phyloP scores from a whole-genome alignment of 2,888 invertebrate genomes.

The Polia nebulosa region DNA sequence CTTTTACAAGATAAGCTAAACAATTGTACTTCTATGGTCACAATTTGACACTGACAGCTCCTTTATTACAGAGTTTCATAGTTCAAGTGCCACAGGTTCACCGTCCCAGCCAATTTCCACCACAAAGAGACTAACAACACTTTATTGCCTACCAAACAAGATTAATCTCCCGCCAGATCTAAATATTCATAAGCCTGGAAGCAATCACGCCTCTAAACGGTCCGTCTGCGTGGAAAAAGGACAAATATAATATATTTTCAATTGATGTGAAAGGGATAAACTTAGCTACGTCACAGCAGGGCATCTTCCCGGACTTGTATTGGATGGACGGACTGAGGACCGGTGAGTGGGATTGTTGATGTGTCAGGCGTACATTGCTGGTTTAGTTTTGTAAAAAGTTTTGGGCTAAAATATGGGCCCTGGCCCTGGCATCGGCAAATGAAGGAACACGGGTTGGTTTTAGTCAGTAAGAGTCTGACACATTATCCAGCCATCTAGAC shows the following conservation, averaged over 20 bases:
- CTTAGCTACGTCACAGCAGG: constrained; percentile 90
- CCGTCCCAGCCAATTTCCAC: rapidly evolving
- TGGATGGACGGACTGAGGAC: constrained; percentile 69
- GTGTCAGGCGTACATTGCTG: constrained; percentile 67
- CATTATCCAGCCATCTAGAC: too few relatives aligned
- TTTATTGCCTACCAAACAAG: constrained; percentile 40
- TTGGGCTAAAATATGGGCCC: too few relatives aligned
- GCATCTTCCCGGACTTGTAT: constrained; percentile 80
- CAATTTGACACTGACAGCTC: not conserved
- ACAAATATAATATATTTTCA: constrained; percentile 84
- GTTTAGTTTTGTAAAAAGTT: constrained; percentile 7
- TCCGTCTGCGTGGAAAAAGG: constrained; percentile 87
- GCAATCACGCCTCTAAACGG: constrained; percentile 88
- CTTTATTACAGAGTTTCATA: not conserved
- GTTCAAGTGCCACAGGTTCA: not conserved
- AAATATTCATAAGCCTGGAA: constrained; percentile 65
- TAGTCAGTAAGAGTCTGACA: too few relatives aligned
- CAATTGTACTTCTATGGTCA: not conserved
- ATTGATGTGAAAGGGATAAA: constrained; percentile 87
- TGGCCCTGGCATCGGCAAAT: too few relatives aligned
- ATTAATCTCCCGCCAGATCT: constrained; percentile 65
- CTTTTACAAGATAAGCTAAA: too few relatives aligned
- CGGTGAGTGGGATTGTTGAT: constrained; percentile 31
- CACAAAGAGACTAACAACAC: constrained; percentile 24
- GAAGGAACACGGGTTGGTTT: too few relatives aligned